phyloP scores from a whole-genome alignment of 2,888 invertebrate species.

The Himalopsyche japonica region DNA sequence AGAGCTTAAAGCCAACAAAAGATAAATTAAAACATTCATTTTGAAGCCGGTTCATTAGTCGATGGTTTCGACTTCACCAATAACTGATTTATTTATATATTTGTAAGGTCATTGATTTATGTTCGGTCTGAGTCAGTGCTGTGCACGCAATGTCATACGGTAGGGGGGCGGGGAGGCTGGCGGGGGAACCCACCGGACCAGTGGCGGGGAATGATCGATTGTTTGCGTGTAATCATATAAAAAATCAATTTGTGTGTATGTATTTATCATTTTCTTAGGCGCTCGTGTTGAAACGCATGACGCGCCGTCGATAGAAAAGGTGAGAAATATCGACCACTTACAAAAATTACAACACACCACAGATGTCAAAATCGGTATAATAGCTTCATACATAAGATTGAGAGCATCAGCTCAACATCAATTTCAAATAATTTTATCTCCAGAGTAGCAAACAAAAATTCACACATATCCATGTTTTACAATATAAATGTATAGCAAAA shows the following conservation, averaged over 20 bases:
- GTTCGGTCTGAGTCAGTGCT: conserved; percentile 20
- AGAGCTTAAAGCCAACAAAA: conserved; percentile 38
- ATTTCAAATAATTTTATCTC: too few relatives aligned
- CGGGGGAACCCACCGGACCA: conserved; percentile 1
- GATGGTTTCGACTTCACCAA: conserved; percentile 35
- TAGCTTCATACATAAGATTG: neutral
- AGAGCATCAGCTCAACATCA: too few relatives aligned
- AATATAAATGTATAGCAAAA: too few relatives aligned
- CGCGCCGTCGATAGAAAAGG: neutral
- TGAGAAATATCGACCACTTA: conserved; percentile 4
- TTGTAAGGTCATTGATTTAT: conserved; percentile 40
- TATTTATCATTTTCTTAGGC: conserved; percentile 21
- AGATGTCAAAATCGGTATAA: neutral
- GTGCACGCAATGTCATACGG: conserved; percentile 37
- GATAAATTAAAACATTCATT: conserved; percentile 42
- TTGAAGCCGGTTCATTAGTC: conserved; percentile 40
- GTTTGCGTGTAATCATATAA: conserved; percentile 19
- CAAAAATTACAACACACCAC: neutral
- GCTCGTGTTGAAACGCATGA: conserved; percentile 7
- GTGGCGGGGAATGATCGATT: conserved; percentile 31
- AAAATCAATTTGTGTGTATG: conserved; percentile 17
- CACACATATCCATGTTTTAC: too few relatives aligned
- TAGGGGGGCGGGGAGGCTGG: conserved; percentile 7
- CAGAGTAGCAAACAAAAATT: too few relatives aligned
- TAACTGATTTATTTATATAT: conserved; percentile 41